Base-by-base conservation (phyloP, 2,797 vertebrate genomes). In the Galagoides demidoff region DNA sequence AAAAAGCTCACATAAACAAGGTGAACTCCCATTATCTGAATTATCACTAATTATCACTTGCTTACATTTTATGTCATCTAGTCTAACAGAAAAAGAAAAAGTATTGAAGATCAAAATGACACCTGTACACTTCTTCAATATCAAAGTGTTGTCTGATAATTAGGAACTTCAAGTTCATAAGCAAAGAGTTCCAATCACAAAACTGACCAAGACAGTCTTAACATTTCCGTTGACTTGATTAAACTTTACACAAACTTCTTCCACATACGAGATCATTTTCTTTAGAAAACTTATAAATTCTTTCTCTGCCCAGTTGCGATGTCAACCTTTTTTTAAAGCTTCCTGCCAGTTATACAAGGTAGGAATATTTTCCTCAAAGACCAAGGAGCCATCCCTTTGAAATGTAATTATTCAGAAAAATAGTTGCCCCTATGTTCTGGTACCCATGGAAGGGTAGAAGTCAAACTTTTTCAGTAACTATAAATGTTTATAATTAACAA, bases 11-110 rank as follows among this genome's bases (percentile, higher is more conserved):
- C 39, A 70, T 59, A 77, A 71, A 64, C 63, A 79, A 93, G 73
- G 12, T 68, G 43, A 95, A 59, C 57, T 34, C 71, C 43, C 87
- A 49, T 86, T 86, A 85, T 84, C 68, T 64, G 2, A 49, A 57
- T 93, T 94, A 82, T 91, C 84, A 86, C 70, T 93, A 83, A 94
- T 95, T 92, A 92, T 82, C 95, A 91, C 59, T 64, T 70, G 70
- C 86, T 95, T 79, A 84, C 10, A 37, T 91, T 94, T 90, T 91
- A 76, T 20, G 76, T 76, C 52, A 64, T 64, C 81, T 82, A 92
- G 83, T 68, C 73, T 37, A 76, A 74, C 37, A 81, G 61, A 89
- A 37, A 52, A 87, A 94, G 61, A 66, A 86, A 97, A 92, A 13
- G 78, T 37, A 43, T 23, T 85, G 49, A 94, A 87, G 83, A 95